phyloP scores from a whole-genome alignment of 30 jellyfish, hydroid and myxozoan species.

The Aurelia coerulea region DNA sequence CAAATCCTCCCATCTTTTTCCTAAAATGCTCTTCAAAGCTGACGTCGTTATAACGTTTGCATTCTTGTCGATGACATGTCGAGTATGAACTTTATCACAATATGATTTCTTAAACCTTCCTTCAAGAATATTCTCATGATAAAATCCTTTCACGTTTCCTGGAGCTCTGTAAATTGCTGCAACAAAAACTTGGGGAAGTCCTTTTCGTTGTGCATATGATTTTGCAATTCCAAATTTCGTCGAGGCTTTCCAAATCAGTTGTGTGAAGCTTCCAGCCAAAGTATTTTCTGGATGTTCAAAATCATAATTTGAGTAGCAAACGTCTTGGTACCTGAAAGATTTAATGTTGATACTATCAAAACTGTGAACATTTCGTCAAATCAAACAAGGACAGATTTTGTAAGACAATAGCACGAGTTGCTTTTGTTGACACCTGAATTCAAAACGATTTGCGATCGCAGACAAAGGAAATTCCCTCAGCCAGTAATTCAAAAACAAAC shows the following conservation, averaged over 20 bases:
- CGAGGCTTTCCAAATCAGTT: conserved; percentile 70
- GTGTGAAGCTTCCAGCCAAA: conserved; percentile 68
- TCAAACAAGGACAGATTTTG: too few relatives aligned
- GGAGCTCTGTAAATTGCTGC: conserved; percentile 74
- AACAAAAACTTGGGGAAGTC: conserved; percentile 43
- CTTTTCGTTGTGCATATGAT: conserved; percentile 12
- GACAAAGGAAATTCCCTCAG: too few relatives aligned
- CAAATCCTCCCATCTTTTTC: not conserved
- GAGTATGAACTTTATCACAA: conserved; percentile 31
- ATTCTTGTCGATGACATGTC: not conserved
- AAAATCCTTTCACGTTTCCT: conserved; percentile 66
- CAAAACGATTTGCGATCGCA: too few relatives aligned
- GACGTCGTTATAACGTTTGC: conserved; percentile 30
- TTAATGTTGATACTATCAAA: not conserved
- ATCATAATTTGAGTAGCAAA: conserved; percentile 79
- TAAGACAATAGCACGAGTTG: too few relatives aligned
- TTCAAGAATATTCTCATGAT: conserved; percentile 33
- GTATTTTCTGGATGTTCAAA: conserved; percentile 68
- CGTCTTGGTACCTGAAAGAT: conserved; percentile 90
- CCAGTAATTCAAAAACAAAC: too few relatives aligned
- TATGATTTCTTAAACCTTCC: conserved; percentile 69
- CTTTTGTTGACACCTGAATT: too few relatives aligned
- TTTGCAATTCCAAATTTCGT: conserved; percentile 71
- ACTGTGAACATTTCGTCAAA: too few relatives aligned
- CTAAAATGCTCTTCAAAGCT: conserved; percentile 1